Percentiles rank a stretch among this genome's conserved stretches.
Conservation (phyloP, 2,113 vertebrate species). For the Dissostichus mawsoni region DNA sequence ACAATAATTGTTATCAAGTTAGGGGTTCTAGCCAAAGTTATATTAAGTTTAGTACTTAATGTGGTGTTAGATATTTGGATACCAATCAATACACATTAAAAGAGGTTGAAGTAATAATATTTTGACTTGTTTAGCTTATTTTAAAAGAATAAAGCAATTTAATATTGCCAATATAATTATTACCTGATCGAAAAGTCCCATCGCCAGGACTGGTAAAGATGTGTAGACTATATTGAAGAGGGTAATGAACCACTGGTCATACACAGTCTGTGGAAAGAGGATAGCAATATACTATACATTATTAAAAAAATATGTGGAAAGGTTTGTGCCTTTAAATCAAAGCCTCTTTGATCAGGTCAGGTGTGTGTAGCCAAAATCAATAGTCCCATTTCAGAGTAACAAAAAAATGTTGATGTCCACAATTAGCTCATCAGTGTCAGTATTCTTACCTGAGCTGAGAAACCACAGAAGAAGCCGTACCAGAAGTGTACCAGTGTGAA, state of each 20-base stretch:
- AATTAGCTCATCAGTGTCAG: neutral
- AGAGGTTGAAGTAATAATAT: too few species aligned
- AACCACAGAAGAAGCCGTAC: conserved; percentile 90
- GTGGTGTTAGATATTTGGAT: too few species aligned
- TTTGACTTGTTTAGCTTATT: neutral
- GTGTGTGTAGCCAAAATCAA: neutral
- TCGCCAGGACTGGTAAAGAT: conserved; percentile 88
- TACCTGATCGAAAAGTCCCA: conserved; percentile 92
- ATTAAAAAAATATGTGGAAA: neutral
- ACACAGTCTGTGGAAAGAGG: conserved; percentile 85
- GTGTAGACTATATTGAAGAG: conserved; percentile 90
- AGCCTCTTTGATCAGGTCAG: too few species aligned
- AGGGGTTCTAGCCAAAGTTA: neutral
- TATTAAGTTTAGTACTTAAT: neutral
- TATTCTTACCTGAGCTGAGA: conserved; percentile 85
- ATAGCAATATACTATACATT: neutral
- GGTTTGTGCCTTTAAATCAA: neutral
- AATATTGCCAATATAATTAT: neutral
- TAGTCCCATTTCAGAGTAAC: neutral
- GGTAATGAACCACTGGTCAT: conserved; percentile 91
- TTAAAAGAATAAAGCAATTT: neutral
- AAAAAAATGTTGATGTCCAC: neutral
- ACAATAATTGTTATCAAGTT: neutral
- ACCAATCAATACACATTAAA: too few species aligned
- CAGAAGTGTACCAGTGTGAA: conserved; percentile 89